A percentile compares a stretch with the other conserved stretches of the same genome.
These are phyloP conservation scores for Scaptomyza parva DNA, from an alignment of 2,888 invertebrate genomes.

Conservation along the genomic window DNA sequence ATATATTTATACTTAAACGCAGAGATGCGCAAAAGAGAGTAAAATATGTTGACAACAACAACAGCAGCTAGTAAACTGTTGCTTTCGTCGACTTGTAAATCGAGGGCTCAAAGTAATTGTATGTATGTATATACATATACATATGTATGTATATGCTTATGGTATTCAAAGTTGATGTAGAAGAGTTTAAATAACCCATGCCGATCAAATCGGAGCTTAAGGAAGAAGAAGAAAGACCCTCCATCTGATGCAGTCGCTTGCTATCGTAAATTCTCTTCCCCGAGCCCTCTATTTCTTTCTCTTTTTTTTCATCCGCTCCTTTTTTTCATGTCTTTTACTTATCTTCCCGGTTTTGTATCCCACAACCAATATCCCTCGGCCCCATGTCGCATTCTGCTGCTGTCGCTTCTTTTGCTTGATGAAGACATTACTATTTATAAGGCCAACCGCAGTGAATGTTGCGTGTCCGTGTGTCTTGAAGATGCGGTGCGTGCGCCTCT, in stretches of 20 bases:
- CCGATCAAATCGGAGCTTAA: constrained; percentile 12
- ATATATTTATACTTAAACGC: constrained; percentile 3
- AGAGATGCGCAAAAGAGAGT: constrained; percentile 16
- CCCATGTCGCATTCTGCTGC: constrained; percentile 31
- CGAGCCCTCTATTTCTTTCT: background rate
- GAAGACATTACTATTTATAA: constrained; percentile 72
- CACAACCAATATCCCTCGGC: constrained; percentile 10
- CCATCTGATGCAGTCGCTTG: constrained; percentile 48
- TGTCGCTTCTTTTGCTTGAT: constrained; percentile 54
- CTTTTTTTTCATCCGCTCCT: background rate
- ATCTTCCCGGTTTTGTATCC: constrained; percentile 4
- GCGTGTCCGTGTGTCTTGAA: constrained; percentile 35
- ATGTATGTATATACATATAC: too few relatives aligned
- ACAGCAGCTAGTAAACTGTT: constrained; percentile 33
- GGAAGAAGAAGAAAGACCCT: constrained; percentile 31
- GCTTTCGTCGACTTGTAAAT: constrained; percentile 36
- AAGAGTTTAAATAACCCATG: constrained; percentile 29
- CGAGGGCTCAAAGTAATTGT: too few relatives aligned
- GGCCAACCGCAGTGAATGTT: constrained; percentile 63
- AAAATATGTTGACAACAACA: constrained; percentile 36
- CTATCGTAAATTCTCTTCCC: constrained; percentile 11
- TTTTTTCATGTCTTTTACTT: background rate
- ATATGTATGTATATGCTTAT: background rate
- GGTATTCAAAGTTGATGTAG: background rate
- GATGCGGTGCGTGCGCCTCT: constrained; percentile 29